Conservation (phyloP, 2,888 invertebrate species). For the Drosophila mimica region DNA sequence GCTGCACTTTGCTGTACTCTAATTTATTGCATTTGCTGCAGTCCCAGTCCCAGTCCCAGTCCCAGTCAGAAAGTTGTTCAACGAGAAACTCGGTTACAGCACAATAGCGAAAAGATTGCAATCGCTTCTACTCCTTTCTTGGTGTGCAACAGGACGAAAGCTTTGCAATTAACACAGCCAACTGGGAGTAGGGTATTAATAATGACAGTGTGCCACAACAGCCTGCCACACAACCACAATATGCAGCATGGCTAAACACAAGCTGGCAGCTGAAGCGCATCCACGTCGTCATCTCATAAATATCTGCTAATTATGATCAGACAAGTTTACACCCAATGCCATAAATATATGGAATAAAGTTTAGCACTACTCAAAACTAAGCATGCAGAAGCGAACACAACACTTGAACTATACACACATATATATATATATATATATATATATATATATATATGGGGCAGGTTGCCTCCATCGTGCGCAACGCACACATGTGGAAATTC, state of each 20-base stretch:
- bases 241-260: not conserved
- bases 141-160: slow-evolving; percentile 31
- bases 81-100: slow-evolving; percentile 8
- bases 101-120: slow-evolving; percentile 27
- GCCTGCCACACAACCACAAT: not conserved
- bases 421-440: no score
- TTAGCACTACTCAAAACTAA: not conserved
- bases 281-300: not conserved
- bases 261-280: slow-evolving; percentile 1
- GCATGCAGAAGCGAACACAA: not conserved
- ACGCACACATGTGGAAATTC: not conserved
- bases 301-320: not conserved
- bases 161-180: slow-evolving; percentile 39
- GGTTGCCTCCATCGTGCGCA: not conserved
- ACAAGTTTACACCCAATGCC: not conserved
- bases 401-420: not conserved
- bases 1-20: slow-evolving; percentile 1
- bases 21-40: slow-evolving; percentile 12
- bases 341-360: not conserved
- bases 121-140: slow-evolving; percentile 8
- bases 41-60: slow-evolving; percentile 11
- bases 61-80: slow-evolving; percentile 18
- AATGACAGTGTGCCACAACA: not conserved
- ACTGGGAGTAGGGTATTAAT: slow-evolving; percentile 4
- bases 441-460: no score